phyloP scores from a whole-genome alignment of 2,797 vertebrate genomes.

The Mormyrus proboscirostris region DNA sequence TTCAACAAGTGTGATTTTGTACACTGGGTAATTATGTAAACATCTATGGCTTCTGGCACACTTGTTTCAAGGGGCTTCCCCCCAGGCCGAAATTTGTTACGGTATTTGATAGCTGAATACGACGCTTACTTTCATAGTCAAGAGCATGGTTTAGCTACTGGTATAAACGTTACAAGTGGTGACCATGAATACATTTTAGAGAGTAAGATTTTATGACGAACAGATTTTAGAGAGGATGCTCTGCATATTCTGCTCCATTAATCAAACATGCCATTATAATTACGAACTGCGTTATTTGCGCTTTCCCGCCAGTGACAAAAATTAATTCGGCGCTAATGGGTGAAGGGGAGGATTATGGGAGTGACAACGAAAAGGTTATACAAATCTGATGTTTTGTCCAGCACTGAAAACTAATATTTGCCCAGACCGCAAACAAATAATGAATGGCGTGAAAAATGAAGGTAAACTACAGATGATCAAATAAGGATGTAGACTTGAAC shows the following conservation, averaged over 20 bases:
- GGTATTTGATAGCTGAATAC: background rate
- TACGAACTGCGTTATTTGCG: background rate
- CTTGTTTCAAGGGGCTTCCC: background rate
- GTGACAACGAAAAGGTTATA: background rate
- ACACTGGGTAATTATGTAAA: background rate
- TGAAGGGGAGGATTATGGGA: background rate
- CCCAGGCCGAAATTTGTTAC: background rate
- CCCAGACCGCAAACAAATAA: background rate
- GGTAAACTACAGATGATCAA: background rate
- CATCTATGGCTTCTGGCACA: background rate
- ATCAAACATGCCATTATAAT: background rate
- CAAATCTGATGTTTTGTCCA: background rate
- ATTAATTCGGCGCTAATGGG: background rate
- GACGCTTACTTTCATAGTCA: background rate
- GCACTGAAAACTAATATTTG: background rate
- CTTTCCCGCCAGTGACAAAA: background rate
- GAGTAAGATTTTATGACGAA: background rate
- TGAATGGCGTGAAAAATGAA: background rate
- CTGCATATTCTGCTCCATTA: background rate
- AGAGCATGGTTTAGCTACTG: background rate
- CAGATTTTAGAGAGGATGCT: background rate
- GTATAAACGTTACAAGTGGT: background rate
- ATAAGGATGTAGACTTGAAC: background rate
- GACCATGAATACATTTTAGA: background rate
- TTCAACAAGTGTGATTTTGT: constrained; percentile 10